Conservation (phyloP, 2,888 invertebrate genomes). For the Tetragonisca angustula region DNA sequence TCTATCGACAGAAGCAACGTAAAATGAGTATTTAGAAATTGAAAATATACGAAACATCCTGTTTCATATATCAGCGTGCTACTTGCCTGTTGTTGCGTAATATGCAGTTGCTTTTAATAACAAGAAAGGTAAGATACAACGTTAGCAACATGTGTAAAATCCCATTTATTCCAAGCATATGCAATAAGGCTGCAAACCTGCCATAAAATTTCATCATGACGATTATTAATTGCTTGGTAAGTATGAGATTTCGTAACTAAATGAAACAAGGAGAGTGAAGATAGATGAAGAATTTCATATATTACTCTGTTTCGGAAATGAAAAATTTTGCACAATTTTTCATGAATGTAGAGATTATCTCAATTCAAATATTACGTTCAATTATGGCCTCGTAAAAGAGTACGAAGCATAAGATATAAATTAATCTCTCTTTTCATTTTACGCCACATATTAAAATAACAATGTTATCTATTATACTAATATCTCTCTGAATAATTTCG, state of each 20-base stretch:
- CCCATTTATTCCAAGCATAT: conserved; percentile 1
- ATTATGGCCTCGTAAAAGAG: background rate
- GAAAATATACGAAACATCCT: background rate
- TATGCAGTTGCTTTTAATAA: background rate
- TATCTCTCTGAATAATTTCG: background rate
- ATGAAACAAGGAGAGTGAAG: background rate
- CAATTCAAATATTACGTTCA: background rate
- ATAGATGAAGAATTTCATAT: background rate
- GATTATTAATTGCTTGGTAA: background rate
- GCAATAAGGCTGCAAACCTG: background rate
- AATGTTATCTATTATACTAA: background rate
- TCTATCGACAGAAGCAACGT: background rate
- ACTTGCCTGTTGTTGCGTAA: background rate
- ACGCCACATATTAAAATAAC: background rate
- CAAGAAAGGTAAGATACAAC: background rate
- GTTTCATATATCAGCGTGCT: background rate
- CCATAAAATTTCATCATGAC: background rate
- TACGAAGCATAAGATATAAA: background rate
- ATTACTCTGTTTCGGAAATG: background rate
- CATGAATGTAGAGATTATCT: background rate
- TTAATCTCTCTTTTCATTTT: background rate
- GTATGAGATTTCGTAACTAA: background rate
- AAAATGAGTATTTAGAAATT: background rate
- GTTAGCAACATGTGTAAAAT: background rate
- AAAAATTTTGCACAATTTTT: background rate